A percentile compares a stretch with the other conserved stretches of the same genome.
phyloP scores from a whole-genome alignment of 2,113 vertebrate genomes.

The Protomyctophum bolini region DNA sequence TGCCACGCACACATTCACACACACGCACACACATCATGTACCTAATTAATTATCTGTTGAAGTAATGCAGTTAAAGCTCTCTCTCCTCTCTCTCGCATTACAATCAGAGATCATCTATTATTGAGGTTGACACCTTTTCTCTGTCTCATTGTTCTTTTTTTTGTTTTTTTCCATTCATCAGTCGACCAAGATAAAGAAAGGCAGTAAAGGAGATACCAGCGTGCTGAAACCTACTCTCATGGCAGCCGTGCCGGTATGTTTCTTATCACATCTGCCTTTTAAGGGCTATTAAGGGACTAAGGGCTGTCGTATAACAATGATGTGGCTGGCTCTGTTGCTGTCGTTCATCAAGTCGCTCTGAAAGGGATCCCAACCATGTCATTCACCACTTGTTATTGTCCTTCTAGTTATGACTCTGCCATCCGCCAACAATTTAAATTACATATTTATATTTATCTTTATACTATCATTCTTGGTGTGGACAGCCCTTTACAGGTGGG shows the following conservation, averaged over 20 bases:
- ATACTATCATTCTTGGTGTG: too few relatives aligned
- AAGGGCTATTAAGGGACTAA: too few relatives aligned
- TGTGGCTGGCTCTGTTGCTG: too few relatives aligned
- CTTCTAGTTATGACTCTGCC: too few relatives aligned
- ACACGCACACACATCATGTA: neutral
- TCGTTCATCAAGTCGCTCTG: too few relatives aligned
- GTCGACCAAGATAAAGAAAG: slow-evolving; percentile 99
- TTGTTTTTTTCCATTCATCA: slow-evolving; percentile 54
- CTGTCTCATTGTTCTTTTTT: neutral
- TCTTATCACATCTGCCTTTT: neutral
- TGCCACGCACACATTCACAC: neutral
- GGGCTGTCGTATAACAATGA: too few relatives aligned
- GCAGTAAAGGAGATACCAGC: slow-evolving; percentile 96
- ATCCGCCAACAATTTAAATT: neutral
- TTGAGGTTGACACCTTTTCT: neutral
- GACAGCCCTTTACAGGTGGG: too few relatives aligned
- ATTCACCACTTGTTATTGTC: too few relatives aligned
- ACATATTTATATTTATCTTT: too few relatives aligned
- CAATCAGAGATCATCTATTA: neutral
- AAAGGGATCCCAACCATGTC: too few relatives aligned
- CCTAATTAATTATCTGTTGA: neutral
- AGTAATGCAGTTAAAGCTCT: neutral
- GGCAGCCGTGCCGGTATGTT: slow-evolving; percentile 95
- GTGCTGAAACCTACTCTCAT: slow-evolving; percentile 92
- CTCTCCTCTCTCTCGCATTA: neutral